Evolutionary conservation across 2,888 invertebrate species (phyloP).

Genomic region (Dicyrtomina minuta): DNA sequence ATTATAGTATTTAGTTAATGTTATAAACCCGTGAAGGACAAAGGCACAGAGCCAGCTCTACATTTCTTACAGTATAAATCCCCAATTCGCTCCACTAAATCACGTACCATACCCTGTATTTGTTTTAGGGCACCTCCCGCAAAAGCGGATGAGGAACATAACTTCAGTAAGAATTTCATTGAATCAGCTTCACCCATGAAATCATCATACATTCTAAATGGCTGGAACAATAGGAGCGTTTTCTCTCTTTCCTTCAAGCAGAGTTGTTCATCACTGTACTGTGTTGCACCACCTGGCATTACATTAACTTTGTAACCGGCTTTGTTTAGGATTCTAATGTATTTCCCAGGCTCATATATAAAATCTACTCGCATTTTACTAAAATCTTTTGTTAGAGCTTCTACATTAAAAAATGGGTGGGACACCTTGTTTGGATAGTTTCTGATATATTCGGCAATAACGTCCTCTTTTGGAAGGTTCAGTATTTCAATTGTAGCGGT

Average conservation of each 20-base stretch:
- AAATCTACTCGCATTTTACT: conserved; percentile 43
- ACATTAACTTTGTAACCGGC: conserved; percentile 42
- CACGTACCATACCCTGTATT: background rate
- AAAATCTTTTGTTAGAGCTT: conserved; percentile 35
- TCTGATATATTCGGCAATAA: conserved; percentile 30
- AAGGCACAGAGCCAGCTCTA: too few species aligned
- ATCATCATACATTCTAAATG: conserved; percentile 41
- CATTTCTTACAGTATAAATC: background rate
- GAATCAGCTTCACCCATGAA: background rate
- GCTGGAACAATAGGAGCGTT: conserved; percentile 39
- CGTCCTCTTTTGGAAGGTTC: conserved; percentile 37
- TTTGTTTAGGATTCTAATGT: conserved; percentile 35
- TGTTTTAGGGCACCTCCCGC: background rate
- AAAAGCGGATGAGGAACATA: background rate
- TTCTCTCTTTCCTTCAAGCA: conserved; percentile 1
- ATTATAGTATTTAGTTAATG: too few species aligned
- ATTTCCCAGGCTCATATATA: conserved; percentile 47
- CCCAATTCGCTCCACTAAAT: background rate
- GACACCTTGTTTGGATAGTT: conserved; percentile 22
- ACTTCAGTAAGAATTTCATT: background rate
- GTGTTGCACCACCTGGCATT: conserved; percentile 39
- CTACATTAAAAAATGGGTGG: conserved; percentile 18
- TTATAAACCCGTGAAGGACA: too few species aligned
- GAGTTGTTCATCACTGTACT: background rate
- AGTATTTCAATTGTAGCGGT: too few species aligned